A percentile compares a stretch with the other conserved stretches of the same genome.
These are phyloP conservation scores for Heterodera schachtii DNA, from an alignment of 1,140 invertebrate species.

Conservation along the genomic window DNA sequence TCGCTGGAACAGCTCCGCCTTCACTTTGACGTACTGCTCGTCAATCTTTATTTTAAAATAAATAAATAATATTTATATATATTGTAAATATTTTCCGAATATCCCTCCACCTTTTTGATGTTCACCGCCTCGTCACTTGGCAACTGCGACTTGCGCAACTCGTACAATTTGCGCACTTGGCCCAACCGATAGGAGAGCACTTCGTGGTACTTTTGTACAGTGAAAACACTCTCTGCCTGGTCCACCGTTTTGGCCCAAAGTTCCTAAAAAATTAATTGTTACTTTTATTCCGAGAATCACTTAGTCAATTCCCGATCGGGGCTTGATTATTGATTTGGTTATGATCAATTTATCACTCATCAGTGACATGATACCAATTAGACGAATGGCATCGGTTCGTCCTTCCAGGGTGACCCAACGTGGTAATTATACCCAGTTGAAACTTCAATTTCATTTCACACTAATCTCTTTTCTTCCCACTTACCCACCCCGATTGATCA, in stretches of 20 bases:
- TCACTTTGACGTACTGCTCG: neutral
- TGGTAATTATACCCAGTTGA: neutral
- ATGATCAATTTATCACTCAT: too few relatives aligned
- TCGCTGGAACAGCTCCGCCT: neutral
- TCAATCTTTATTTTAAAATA: neutral
- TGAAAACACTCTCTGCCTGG: neutral
- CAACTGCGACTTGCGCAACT: neutral
- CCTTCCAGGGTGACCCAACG: neutral
- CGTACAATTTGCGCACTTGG: neutral
- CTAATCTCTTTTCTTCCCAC: too few relatives aligned
- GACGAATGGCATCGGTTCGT: neutral
- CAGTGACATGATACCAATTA: too few relatives aligned
- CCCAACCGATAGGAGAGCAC: neutral
- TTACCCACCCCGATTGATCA: too few relatives aligned
- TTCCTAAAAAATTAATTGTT: neutral
- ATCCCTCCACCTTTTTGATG: neutral
- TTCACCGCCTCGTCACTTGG: neutral
- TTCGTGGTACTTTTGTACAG: neutral
- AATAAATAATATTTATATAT: too few relatives aligned
- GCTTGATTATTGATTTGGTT: neutral
- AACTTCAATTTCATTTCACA: neutral
- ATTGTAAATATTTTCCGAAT: too few relatives aligned
- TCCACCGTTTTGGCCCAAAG: neutral
- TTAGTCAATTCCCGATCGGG: too few relatives aligned
- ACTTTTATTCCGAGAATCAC: too few relatives aligned